Evolutionary conservation across 2,113 vertebrate species (phyloP).

Genomic region (Chaetops frenatus): DNA sequence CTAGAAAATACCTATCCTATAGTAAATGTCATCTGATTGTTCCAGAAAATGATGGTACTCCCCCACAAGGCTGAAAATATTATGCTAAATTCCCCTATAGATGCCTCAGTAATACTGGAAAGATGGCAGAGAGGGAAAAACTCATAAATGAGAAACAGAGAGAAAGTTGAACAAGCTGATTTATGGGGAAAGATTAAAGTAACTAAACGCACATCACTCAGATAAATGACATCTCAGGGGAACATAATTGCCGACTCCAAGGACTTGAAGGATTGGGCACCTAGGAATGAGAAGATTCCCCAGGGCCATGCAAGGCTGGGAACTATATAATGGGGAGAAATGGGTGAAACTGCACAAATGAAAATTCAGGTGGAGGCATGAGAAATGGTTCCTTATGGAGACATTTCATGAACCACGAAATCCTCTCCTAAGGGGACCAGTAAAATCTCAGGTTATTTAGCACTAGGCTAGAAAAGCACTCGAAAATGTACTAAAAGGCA

Average conservation of each 20-base stretch:
- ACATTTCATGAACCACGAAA: not conserved
- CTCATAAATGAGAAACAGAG: constrained; percentile 13
- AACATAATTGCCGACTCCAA: not conserved
- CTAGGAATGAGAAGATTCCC: not conserved
- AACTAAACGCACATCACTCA: constrained; percentile 27
- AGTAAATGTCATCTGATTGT: constrained; percentile 3
- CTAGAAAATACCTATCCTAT: not conserved
- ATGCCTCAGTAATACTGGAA: not conserved
- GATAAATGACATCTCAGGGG: not conserved
- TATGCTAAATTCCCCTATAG: not conserved
- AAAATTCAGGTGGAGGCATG: not conserved
- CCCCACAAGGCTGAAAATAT: not conserved
- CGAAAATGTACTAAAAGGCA: not conserved
- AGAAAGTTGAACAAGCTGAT: constrained; percentile 20
- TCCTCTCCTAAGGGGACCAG: not conserved
- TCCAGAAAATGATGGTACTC: not conserved
- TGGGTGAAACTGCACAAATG: not conserved
- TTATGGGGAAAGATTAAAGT: constrained; percentile 23
- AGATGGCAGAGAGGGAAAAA: not conserved
- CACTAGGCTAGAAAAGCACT: not conserved
- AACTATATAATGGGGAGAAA: not conserved
- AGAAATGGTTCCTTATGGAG: not conserved
- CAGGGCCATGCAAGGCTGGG: not conserved
- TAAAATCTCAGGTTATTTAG: not conserved
- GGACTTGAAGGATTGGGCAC: not conserved